Evolutionary conservation across 2,797 vertebrate genomes (phyloP).

Genomic region (Brachyalestes nurse): DNA sequence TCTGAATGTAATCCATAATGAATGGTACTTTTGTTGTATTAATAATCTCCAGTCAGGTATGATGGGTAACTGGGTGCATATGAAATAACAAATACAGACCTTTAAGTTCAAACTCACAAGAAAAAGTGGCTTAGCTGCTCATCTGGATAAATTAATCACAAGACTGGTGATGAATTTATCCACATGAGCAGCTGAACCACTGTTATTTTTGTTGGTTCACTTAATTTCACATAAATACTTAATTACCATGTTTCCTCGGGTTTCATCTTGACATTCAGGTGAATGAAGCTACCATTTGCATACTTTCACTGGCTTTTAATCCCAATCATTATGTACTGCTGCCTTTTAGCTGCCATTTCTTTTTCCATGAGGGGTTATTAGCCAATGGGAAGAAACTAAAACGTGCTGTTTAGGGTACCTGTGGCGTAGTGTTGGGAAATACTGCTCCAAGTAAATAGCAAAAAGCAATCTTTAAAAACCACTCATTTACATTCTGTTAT

Average conservation of each 20-base stretch:
- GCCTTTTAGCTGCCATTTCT: no score
- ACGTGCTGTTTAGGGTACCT: neutral
- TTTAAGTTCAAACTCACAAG: neutral
- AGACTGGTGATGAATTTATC: neutral
- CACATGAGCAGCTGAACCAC: neutral
- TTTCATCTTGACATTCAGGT: neutral
- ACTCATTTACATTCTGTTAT: neutral
- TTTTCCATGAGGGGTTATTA: neutral
- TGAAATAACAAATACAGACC: neutral
- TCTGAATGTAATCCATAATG: neutral
- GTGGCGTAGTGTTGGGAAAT: neutral
- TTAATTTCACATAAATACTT: neutral
- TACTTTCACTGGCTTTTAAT: neutral
- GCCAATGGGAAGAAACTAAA: neutral
- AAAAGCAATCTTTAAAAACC: neutral
- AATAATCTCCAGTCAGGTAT: neutral
- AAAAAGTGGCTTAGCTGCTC: neutral
- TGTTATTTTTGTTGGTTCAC: neutral
- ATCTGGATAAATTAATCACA: neutral
- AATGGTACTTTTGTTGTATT: constrained; percentile 10
- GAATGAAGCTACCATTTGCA: neutral
- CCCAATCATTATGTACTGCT: neutral
- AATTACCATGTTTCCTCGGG: no score
- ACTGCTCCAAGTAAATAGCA: neutral
- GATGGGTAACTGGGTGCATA: neutral